Percentiles rank a stretch among this genome's conserved stretches.
Conservation (phyloP, 2,797 vertebrate genomes). For the Atherinosoma microstoma region DNA sequence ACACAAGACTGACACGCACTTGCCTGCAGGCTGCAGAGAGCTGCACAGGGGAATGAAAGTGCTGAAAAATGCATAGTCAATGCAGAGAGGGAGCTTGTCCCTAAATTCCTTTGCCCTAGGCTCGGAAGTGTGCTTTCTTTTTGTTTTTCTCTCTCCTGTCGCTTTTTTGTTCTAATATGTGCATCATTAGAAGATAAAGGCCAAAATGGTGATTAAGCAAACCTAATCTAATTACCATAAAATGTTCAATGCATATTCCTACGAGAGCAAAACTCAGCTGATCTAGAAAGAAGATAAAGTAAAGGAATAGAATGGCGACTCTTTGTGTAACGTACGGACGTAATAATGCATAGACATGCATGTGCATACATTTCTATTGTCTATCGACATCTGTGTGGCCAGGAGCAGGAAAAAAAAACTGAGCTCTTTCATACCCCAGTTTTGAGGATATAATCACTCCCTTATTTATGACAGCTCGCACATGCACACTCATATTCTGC, state of each 20-base stretch:
- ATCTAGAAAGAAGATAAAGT: conserved; percentile 56
- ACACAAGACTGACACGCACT: conserved; percentile 53
- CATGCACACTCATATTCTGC: conserved; percentile 41
- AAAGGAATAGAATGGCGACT: conserved; percentile 27
- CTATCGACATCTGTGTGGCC: conserved; percentile 55
- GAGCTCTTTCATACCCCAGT: conserved; percentile 14
- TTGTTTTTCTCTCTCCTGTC: background rate
- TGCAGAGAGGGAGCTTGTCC: conserved; percentile 37
- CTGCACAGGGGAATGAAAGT: conserved; percentile 50
- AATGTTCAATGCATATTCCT: conserved; percentile 58
- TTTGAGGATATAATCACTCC: conserved; percentile 43
- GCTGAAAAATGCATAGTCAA: conserved; percentile 67
- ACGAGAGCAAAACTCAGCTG: conserved; percentile 55
- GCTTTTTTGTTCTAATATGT: conserved; percentile 54
- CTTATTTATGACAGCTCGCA: conserved; percentile 42
- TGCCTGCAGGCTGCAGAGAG: conserved; percentile 64
- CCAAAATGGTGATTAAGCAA: conserved; percentile 67
- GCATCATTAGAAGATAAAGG: conserved; percentile 65
- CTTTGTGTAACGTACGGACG: conserved; percentile 14
- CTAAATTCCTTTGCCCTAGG: conserved; percentile 57
- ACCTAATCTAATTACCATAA: conserved; percentile 67
- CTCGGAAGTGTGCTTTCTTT: conserved; percentile 40
- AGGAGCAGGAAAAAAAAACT: conserved; percentile 8
- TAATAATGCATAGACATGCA: conserved; percentile 26
- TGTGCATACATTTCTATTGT: conserved; percentile 51